Percentiles rank a stretch among this genome's conserved stretches.
phyloP scores from a whole-genome alignment of 2,888 invertebrate genomes.

The Kryphioiulus occultus region DNA sequence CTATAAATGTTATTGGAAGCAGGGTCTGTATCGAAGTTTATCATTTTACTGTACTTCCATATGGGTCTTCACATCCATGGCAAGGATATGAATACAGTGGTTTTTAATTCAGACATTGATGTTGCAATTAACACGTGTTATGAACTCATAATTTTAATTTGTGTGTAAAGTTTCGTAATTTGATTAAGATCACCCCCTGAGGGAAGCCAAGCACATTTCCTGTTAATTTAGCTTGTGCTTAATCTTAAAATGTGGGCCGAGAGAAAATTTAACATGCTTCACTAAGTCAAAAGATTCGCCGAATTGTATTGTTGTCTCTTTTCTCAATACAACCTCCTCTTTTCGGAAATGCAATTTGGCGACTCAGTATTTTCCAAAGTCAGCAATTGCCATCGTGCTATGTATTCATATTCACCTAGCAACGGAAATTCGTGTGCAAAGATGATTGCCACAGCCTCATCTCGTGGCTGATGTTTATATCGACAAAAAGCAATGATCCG shows the following conservation, averaged over 20 bases:
- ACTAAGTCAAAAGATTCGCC: neutral
- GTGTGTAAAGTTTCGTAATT: neutral
- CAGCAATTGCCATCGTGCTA: neutral
- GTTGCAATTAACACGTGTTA: neutral
- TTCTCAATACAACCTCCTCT: neutral
- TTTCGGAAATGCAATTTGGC: neutral
- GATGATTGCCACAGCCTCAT: neutral
- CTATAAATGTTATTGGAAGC: too few species aligned
- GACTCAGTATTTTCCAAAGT: neutral
- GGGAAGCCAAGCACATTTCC: neutral
- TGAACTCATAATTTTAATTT: neutral
- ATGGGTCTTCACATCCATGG: too few species aligned
- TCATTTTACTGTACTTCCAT: too few species aligned
- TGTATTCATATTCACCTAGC: constrained; percentile 1
- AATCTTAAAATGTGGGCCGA: neutral
- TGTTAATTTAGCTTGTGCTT: neutral
- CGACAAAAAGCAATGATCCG: neutral
- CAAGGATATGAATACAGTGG: too few species aligned
- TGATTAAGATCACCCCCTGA: neutral
- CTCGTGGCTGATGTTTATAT: neutral
- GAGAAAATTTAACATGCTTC: neutral
- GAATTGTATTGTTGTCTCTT: neutral
- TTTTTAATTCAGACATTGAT: neutral
- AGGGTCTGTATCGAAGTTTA: too few species aligned
- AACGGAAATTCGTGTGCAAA: neutral